Percentiles rank a stretch among this genome's conserved stretches.
Conservation (phyloP, 1,140 invertebrate genomes). For the Euwallacea fornicatus region DNA sequence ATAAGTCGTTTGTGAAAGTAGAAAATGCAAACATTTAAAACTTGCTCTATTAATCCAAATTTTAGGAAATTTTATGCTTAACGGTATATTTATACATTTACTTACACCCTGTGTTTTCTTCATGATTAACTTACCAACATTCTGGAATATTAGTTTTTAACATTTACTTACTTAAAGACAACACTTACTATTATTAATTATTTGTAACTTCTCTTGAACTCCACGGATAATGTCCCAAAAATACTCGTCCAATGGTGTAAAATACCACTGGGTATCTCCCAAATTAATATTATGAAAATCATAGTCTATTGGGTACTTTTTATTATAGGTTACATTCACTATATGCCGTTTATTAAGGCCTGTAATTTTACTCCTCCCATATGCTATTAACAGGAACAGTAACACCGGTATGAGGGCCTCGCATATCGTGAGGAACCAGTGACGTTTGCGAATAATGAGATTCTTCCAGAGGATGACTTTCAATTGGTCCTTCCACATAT, state of each 20-base stretch:
- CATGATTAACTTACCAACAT: not conserved
- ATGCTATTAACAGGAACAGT: conserved; percentile 49
- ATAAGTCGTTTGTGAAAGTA: too few relatives aligned
- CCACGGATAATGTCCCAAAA: conserved; percentile 49
- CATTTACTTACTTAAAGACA: too few relatives aligned
- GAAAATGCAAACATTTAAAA: too few relatives aligned
- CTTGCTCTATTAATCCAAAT: too few relatives aligned
- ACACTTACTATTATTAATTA: conserved; percentile 49
- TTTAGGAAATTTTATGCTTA: too few relatives aligned
- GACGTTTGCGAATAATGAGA: conserved; percentile 51
- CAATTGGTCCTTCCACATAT: conserved; percentile 33
- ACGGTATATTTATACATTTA: not conserved
- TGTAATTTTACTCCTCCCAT: conserved; percentile 44
- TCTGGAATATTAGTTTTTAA: not conserved
- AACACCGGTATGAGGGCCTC: conserved; percentile 52
- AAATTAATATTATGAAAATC: conserved; percentile 22
- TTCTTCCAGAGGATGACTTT: conserved; percentile 55
- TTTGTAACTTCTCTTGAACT: conserved; percentile 48
- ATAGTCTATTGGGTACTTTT: conserved; percentile 31
- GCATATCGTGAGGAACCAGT: conserved; percentile 53
- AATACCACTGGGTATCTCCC: conserved; percentile 47
- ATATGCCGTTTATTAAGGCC: conserved; percentile 44
- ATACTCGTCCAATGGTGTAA: conserved; percentile 49
- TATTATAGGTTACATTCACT: conserved; percentile 39
- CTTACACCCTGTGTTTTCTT: too few relatives aligned